Percentiles rank a stretch among this genome's conserved stretches.
These are phyloP conservation scores for Drosophila eugracilis DNA, from an alignment of 1,140 invertebrate species.

Conservation along the genomic window DNA sequence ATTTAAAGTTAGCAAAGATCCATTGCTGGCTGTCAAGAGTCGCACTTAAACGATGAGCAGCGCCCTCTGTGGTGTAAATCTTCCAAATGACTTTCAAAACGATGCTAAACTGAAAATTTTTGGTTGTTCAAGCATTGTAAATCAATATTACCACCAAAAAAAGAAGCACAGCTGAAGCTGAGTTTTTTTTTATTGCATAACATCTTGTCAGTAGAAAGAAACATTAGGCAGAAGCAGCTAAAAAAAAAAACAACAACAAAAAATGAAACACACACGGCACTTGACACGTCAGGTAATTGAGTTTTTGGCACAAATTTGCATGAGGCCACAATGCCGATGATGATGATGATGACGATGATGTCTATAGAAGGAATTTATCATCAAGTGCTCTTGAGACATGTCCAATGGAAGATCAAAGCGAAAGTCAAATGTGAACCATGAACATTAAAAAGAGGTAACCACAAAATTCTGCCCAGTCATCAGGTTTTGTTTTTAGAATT, in stretches of 20 bases:
- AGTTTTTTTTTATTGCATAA: constrained; percentile 35
- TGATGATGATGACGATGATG: constrained; percentile 43
- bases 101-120: constrained; percentile 36
- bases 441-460: constrained; percentile 12
- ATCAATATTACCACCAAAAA: constrained; percentile 34
- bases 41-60: constrained; percentile 21
- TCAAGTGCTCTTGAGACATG: constrained; percentile 47
- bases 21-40: constrained; percentile 14
- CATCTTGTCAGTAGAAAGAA: constrained; percentile 24
- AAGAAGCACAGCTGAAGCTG: constrained; percentile 24
- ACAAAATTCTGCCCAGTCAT: constrained; percentile 2
- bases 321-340: constrained; percentile 42
- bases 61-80: constrained; percentile 32
- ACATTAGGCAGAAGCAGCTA: constrained; percentile 19
- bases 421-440: constrained; percentile 50
- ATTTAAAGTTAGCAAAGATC: constrained; percentile 7
- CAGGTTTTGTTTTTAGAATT: constrained; percentile 2
- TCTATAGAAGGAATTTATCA: constrained; percentile 41
- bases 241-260: constrained; percentile 31
- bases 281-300: constrained; percentile 55
- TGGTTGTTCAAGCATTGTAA: constrained; percentile 41
- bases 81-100: constrained; percentile 35
- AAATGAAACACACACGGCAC: constrained; percentile 45
- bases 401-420: constrained; percentile 59
- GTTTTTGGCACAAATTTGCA: constrained; percentile 58